Base-by-base conservation (phyloP, 2,797 vertebrate genomes). In the Phaenicophaeus curvirostris region DNA sequence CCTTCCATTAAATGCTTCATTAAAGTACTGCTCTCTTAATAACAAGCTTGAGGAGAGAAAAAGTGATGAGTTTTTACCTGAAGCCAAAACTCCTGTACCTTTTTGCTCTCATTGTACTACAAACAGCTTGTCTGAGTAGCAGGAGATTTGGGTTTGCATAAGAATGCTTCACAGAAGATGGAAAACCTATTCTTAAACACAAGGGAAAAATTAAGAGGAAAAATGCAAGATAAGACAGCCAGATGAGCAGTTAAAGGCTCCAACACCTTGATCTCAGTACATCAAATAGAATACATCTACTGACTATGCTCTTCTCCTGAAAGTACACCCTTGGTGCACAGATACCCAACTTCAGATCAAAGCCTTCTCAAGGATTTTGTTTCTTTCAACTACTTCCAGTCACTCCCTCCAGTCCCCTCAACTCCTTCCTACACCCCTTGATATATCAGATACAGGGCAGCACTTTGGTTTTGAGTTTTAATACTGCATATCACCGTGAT, bases 211-310 rank as follows among this genome's bases (percentile, higher is more conserved):
- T 89, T 93, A 94, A 63, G 55, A 76, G 21, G 53, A 31, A 86
- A 93, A 90, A 74, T 55, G 76, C 59, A 69, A 79, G 63, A 41
- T 62, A 59, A 66, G 35, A 44, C 6, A 19, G 57, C 18, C 83
- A 79, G 48, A 91, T 79, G 89, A 96, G 58, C 57, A 71, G 85
- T 19, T 94, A 91, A 90, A 91, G 46, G 61, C 71, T 92, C 72
- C 0, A 0, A 87, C 71, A 87, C 87, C 95, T 95, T 93, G 80
- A 94, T 94, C 83, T 89, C 0, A 0, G 18, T 31, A 91, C 87
- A 94, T 95, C 85, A 96, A 93, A 89, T 18, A 79, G 85, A 93
- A 95, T 86, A 74, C 51, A 90, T 84, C 79, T 92, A 53, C 77
- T 76, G 67, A 62, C 57, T 69, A 28, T 69, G 75, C 31, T 65